Base-by-base conservation (phyloP, 1,140 invertebrate genomes). In the Bombus soroeensis region DNA sequence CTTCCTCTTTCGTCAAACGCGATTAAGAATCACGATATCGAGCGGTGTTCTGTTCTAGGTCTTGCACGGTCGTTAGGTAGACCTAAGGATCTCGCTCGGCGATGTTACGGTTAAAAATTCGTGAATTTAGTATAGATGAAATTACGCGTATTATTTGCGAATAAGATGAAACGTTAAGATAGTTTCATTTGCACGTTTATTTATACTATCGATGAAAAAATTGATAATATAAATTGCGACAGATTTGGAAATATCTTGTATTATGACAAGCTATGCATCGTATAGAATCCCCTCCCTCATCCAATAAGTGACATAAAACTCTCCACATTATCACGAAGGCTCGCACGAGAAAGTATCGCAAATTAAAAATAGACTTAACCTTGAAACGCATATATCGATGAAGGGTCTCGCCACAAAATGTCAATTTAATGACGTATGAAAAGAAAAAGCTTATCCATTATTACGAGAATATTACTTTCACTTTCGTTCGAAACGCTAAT, bases 341-440 rank as follows among this genome's bases (percentile, higher is more conserved):
- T 37, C 18, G 13, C 28, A 3, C 64, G 64, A 37, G 41, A 71
- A 8, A 47, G 32, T 47, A 74, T 64, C 47, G 6, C 25, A 3
- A 4, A 37, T 66, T 76, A 68, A 68, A 83, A 76, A 76, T 83
- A 83, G 3, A 39, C 15, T 39, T 68, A 47, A 75, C 81, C 81
- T 68, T 68, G 41, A 47, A 81, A 64, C 34, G 37, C 53, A 37
- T 34, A 22, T 59, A 37, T 64, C 77, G n/a, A 68, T 9, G 32
- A 62, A 77, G 28, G 32, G 28, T 22, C 22, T 57, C 13, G 25
- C n/a, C 12, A 57, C 10, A 25, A 57, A 75, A 75, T 75, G 47
- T 75, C 73, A 34, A 34, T 75, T 57, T 37, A 75, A 57, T 18
- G 12, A 22, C 47, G 10, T 37, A 12, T 32, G 37, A 75, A 57